phyloP scores from a whole-genome alignment of 2,113 vertebrate genomes.

The Phylloscopus whistleri region DNA sequence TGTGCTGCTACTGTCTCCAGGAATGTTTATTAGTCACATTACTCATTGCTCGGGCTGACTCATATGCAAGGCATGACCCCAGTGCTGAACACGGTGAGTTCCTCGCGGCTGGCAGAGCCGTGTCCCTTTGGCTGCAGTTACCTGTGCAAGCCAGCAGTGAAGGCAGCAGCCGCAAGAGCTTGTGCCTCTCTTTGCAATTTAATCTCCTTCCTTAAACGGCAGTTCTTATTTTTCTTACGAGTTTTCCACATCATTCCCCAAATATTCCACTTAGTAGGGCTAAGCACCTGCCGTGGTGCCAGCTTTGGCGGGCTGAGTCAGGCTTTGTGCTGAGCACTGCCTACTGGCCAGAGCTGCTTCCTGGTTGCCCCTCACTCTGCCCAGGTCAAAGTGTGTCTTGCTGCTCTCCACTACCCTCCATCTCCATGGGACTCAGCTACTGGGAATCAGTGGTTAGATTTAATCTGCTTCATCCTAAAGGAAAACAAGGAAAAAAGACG shows the following conservation, averaged over 20 bases:
- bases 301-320: background rate
- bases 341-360: background rate
- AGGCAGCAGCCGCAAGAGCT: background rate
- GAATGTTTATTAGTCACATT: background rate
- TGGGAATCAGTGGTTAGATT: background rate
- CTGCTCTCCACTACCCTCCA: background rate
- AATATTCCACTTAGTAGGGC: background rate
- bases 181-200: background rate
- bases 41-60: background rate
- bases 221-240: background rate
- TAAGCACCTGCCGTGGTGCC: background rate
- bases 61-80: background rate
- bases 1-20: background rate
- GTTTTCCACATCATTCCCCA: background rate
- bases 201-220: background rate
- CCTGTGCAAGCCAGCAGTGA: background rate
- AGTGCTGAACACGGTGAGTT: background rate
- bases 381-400: rapidly evolving
- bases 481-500: background rate
- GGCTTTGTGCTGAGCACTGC: background rate
- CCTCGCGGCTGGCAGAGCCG: rapidly evolving
- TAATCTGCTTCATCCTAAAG: background rate
- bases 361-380: background rate
- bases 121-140: background rate
- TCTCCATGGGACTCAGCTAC: background rate